A percentile compares a stretch with the other conserved stretches of the same genome.
These are phyloP conservation scores for Oncorhynchus keta DNA, from an alignment of 2,113 vertebrate genomes.

Conservation along the genomic window DNA sequence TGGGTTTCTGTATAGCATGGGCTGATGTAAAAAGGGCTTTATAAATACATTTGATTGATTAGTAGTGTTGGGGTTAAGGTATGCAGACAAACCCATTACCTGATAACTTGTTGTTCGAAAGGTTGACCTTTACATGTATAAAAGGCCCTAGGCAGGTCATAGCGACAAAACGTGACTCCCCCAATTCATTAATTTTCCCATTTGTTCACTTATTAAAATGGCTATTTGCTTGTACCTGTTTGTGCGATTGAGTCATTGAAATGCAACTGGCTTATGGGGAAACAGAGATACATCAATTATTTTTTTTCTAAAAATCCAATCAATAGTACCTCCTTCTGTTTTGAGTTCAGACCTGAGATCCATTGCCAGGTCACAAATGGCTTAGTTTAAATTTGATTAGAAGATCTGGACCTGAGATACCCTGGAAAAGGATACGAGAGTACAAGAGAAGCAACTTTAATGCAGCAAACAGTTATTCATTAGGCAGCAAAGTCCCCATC, in stretches of 20 bases:
- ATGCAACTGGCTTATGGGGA: neutral
- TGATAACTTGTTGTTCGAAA: constrained; percentile 38
- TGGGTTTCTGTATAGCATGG: no score
- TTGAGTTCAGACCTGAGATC: neutral
- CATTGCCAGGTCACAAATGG: neutral
- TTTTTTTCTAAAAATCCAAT: constrained; percentile 22
- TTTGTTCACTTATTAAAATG: neutral
- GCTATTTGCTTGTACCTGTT: neutral
- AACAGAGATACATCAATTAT: neutral
- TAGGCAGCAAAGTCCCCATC: neutral
- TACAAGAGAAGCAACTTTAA: neutral
- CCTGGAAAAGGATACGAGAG: neutral
- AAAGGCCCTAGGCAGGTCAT: constrained; percentile 44
- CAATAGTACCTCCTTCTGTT: constrained; percentile 19
- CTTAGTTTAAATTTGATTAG: constrained; percentile 1
- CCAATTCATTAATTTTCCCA: neutral
- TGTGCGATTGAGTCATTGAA: neutral
- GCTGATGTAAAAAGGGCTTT: no score
- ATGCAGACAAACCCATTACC: neutral
- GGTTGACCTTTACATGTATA: constrained; percentile 46
- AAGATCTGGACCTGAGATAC: neutral
- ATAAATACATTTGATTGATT: neutral
- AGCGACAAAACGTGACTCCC: neutral
- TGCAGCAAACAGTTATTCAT: neutral
- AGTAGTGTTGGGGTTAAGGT: neutral